These are phyloP conservation scores for Patella caerulea DNA, from an alignment of 2,888 invertebrate genomes.

Conservation along the genomic window DNA sequence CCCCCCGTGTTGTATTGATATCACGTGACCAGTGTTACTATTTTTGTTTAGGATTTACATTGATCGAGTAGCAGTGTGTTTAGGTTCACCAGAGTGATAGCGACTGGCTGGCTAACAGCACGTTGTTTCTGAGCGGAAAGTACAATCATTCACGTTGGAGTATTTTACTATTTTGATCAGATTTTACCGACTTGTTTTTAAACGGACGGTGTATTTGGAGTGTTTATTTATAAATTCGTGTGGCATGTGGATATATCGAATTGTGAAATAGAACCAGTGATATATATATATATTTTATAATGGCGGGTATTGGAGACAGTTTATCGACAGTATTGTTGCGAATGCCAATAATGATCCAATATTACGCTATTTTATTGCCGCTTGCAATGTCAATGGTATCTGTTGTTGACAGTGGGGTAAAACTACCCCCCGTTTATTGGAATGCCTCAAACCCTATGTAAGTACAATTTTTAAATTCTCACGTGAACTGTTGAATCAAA, in stretches of 20 bases:
- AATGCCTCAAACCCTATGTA: background rate
- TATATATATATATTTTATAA: background rate
- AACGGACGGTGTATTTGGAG: background rate
- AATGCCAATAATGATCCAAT: slow-evolving; percentile 4
- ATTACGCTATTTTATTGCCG: background rate
- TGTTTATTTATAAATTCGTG: background rate
- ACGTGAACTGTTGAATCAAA: background rate
- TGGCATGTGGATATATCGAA: background rate
- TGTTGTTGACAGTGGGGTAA: background rate
- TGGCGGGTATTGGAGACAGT: background rate
- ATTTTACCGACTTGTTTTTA: background rate
- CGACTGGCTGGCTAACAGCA: background rate
- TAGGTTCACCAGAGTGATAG: background rate
- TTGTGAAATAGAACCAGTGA: background rate
- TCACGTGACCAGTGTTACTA: slow-evolving; percentile 4
- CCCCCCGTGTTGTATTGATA: background rate
- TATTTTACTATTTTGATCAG: background rate
- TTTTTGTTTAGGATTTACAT: background rate
- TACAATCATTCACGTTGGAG: background rate
- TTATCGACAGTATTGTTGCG: background rate
- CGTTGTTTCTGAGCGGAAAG: background rate
- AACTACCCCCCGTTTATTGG: background rate
- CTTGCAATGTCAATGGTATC: background rate
- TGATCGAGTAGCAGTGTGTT: background rate
- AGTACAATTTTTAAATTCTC: background rate